A percentile compares a stretch with the other conserved stretches of the same genome.
Conservation (phyloP, 2,797 vertebrate genomes). For the Gorsachius magnificus region DNA sequence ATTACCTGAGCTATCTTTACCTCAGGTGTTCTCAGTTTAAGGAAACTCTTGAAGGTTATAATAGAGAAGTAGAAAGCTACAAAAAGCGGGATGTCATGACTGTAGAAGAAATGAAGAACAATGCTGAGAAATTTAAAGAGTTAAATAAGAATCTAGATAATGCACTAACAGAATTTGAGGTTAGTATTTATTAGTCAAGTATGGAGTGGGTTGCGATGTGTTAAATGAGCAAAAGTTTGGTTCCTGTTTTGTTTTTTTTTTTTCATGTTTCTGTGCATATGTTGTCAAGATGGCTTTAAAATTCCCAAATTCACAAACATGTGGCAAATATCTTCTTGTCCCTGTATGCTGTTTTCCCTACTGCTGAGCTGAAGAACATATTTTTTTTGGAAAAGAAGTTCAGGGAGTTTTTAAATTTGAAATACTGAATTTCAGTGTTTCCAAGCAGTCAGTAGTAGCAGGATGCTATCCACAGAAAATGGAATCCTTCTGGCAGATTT, state of each 20-base stretch:
- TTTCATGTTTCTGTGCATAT: background rate
- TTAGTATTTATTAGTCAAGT: slow-evolving; percentile 53
- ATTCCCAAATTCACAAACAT: background rate
- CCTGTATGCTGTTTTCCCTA: background rate
- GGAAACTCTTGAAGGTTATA: slow-evolving; percentile 71
- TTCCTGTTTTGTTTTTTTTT: background rate
- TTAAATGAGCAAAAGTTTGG: background rate
- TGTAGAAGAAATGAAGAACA: slow-evolving; percentile 83
- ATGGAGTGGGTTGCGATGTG: background rate
- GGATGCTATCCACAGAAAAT: background rate
- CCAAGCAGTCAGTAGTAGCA: background rate
- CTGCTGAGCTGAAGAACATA: background rate
- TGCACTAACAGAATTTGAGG: slow-evolving; percentile 84
- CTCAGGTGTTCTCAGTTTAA: slow-evolving; percentile 80
- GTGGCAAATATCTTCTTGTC: background rate
- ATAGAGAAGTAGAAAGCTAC: slow-evolving; percentile 82
- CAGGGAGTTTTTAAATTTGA: background rate
- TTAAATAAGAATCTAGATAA: slow-evolving; percentile 79
- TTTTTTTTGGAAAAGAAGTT: background rate
- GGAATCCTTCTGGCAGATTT: background rate
- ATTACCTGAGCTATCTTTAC: background rate
- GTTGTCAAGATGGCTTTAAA: background rate
- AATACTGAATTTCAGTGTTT: background rate
- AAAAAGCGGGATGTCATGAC: slow-evolving; percentile 80
- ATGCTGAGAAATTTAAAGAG: slow-evolving; percentile 79